A percentile compares a stretch with the other conserved stretches of the same genome.
Conservation (phyloP, 64 coral and sea anemone species). For the Anthopleura sola region DNA sequence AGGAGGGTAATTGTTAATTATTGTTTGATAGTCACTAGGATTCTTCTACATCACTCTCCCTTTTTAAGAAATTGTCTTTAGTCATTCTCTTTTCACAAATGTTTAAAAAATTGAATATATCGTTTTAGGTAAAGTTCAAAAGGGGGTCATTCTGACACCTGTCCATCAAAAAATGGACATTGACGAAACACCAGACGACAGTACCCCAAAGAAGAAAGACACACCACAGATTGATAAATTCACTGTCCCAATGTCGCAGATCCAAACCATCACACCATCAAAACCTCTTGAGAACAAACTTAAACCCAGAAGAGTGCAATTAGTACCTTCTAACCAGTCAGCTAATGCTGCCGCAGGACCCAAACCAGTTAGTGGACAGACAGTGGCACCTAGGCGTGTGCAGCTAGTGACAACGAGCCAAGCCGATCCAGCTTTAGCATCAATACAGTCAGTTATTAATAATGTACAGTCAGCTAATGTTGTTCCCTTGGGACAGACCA, state of each 20-base stretch:
- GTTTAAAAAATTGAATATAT: constrained; percentile 5
- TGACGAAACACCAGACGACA: constrained; percentile 5
- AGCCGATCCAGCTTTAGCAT: not conserved
- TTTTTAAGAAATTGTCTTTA: no score
- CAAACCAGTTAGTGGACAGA: not conserved
- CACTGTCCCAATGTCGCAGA: constrained; percentile 29
- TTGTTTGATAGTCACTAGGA: no score
- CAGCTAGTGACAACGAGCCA: not conserved
- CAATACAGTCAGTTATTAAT: not conserved
- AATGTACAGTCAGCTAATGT: not conserved
- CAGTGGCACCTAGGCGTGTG: not conserved
- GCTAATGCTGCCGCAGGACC: not conserved
- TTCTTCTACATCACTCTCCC: no score
- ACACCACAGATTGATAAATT: constrained; percentile 31
- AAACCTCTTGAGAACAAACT: constrained; percentile 11
- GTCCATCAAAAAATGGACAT: constrained; percentile 4
- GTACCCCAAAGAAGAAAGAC: constrained; percentile 26
- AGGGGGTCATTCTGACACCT: not conserved
- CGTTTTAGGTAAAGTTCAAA: constrained; percentile 28
- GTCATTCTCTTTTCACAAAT: no score
- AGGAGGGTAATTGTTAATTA: no score
- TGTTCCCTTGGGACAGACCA: not conserved
- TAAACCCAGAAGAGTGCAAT: constrained; percentile 27
- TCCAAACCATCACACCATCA: constrained; percentile 35
- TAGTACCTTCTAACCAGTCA: not conserved